Evolutionary conservation across 1,140 invertebrate species (phyloP).

Genomic region (Habropoda laboriosa): DNA sequence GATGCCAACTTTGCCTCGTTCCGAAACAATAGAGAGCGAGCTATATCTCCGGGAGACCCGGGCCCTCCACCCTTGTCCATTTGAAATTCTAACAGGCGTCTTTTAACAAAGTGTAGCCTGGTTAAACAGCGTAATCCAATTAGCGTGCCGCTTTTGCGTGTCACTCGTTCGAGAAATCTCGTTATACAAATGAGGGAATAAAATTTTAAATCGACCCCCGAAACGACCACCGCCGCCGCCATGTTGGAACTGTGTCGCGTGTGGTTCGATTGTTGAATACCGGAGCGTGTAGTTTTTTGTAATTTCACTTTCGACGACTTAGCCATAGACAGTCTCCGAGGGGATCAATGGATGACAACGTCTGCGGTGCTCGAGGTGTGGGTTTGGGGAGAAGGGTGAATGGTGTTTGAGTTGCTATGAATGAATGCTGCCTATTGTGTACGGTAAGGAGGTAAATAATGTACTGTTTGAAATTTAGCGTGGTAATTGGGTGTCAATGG

Average conservation of each 20-base stretch:
- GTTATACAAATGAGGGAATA: slow-evolving; percentile 31
- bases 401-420: neutral
- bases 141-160: slow-evolving; percentile 50
- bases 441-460: no score
- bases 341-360: neutral
- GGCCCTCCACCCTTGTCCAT: neutral
- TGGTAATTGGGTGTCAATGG: no score
- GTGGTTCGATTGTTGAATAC: no score
- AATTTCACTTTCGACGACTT: neutral
- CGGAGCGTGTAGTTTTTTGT: no score
- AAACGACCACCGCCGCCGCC: neutral
- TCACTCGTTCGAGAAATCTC: slow-evolving; percentile 36
- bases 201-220: slow-evolving; percentile 24
- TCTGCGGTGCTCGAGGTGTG: neutral
- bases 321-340: accelerated
- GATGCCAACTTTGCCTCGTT: slow-evolving; percentile 13
- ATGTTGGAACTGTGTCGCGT: neutral
- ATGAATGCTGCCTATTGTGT: no score
- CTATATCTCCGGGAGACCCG: neutral
- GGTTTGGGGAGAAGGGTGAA: neutral
- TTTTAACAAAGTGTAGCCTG: slow-evolving; percentile 37
- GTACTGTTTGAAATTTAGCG: no score
- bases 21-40: slow-evolving; percentile 56
- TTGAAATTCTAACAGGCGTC: slow-evolving; percentile 59
- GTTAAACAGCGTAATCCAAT: slow-evolving; percentile 64